Conservation (phyloP, 2,113 vertebrate genomes). For the Echinops telfairi region DNA sequence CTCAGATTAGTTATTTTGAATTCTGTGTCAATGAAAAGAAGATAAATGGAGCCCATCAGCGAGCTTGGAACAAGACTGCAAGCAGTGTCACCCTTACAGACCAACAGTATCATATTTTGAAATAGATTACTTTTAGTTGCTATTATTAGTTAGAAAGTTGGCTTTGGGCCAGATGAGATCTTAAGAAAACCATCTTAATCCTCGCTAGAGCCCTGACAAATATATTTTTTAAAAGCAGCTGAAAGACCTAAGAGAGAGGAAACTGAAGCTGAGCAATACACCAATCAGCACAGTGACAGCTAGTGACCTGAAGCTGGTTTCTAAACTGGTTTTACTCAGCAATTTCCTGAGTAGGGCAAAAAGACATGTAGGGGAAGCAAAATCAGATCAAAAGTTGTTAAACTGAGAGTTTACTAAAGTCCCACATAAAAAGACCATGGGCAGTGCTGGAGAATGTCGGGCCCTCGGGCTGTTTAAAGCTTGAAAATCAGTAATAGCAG, state of each 20-base stretch:
- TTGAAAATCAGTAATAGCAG: too few relatives aligned
- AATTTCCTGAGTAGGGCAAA: neutral
- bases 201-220: conserved; percentile 47
- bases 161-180: conserved; percentile 22
- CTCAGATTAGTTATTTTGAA: neutral
- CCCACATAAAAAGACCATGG: neutral
- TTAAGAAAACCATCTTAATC: conserved; percentile 49
- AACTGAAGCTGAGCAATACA: neutral
- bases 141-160: conserved; percentile 58
- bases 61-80: conserved; percentile 32
- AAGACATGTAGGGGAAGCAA: neutral
- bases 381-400: neutral
- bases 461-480: too few relatives aligned
- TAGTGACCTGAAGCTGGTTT: neutral
- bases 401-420: neutral
- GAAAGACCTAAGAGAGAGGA: conserved; percentile 59
- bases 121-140: conserved; percentile 20
- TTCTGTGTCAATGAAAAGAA: neutral
- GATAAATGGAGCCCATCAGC: too few relatives aligned
- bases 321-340: neutral
- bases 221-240: conserved; percentile 50
- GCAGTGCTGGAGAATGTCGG: too few relatives aligned
- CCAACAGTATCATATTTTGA: conserved; percentile 23
- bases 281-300: neutral
- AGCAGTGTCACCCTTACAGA: neutral